Conservation (phyloP, 2,797 vertebrate species). For the Poliocrania exsul region DNA sequence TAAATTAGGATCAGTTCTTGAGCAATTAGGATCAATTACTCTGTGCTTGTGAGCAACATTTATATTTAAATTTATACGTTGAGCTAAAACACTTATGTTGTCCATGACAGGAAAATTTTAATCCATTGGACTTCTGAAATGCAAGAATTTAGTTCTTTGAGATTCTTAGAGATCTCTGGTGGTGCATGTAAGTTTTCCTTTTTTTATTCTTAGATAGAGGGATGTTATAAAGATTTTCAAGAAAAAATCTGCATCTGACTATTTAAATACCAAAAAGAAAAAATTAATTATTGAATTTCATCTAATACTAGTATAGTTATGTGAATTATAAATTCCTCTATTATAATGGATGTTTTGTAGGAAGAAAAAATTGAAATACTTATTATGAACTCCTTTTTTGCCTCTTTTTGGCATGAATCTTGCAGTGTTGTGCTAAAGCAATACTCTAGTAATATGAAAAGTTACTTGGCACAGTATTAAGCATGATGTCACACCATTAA, state of each 20-base stretch:
- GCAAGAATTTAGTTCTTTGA: not conserved
- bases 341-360: not conserved
- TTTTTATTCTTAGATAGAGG: not conserved
- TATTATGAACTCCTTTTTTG: not conserved
- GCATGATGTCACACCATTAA: not conserved
- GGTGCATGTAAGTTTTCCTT: not conserved
- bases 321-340: not conserved
- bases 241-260: not conserved
- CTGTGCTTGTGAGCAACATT: not conserved
- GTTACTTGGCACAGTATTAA: not conserved
- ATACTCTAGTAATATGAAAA: not conserved
- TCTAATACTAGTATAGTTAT: not conserved
- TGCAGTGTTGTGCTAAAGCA: not conserved
- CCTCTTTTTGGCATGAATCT: not conserved
- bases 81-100: not conserved
- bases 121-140: not conserved
- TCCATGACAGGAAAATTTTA: not conserved
- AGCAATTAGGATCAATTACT: constrained; percentile 18
- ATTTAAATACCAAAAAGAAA: not conserved
- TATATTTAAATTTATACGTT: not conserved
- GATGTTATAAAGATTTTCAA: not conserved
- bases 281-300: not conserved
- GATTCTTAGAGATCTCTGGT: not conserved
- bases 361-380: not conserved
- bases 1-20: not conserved